phyloP scores from a whole-genome alignment of 2,797 vertebrate genomes.

The Leptatherina wallacei region DNA sequence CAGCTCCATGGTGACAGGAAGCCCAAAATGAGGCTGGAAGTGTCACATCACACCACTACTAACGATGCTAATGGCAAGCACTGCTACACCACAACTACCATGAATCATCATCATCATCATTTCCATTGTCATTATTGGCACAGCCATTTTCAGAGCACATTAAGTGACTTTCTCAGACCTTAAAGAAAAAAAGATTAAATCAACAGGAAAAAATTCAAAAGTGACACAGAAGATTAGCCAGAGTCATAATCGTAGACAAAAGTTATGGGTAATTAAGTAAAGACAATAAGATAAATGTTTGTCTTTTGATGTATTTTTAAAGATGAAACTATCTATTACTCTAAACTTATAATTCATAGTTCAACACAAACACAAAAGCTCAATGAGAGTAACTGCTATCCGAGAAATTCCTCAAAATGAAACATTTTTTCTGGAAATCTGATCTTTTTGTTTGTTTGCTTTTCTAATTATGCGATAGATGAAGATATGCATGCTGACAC shows the following conservation, averaged over 20 bases:
- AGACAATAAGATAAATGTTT: conserved; percentile 55
- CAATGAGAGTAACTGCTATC: neutral
- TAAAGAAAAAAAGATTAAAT: conserved; percentile 40
- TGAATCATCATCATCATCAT: conserved; percentile 36
- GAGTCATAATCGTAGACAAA: conserved; percentile 18
- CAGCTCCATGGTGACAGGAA: conserved; percentile 21
- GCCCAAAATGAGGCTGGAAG: conserved; percentile 14
- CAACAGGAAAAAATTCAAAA: conserved; percentile 30
- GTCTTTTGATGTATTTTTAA: conserved; percentile 30
- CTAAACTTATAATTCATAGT: conserved; percentile 34
- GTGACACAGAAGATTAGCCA: conserved; percentile 26
- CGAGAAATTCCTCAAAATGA: conserved; percentile 2
- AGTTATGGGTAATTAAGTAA: conserved; percentile 55
- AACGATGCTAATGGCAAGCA: conserved; percentile 30
- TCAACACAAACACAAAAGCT: conserved; percentile 24
- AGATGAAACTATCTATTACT: conserved; percentile 15
- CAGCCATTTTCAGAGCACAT: conserved; percentile 42
- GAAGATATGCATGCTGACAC: conserved; percentile 40
- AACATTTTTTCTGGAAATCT: conserved; percentile 7
- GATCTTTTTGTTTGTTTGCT: conserved; percentile 14
- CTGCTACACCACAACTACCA: conserved; percentile 17
- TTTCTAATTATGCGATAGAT: conserved; percentile 18
- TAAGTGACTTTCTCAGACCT: conserved; percentile 31
- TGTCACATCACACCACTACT: conserved; percentile 26
- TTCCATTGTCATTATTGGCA: conserved; percentile 27